phyloP scores from a whole-genome alignment of 2,888 invertebrate genomes.

The Gortyna flavago region DNA sequence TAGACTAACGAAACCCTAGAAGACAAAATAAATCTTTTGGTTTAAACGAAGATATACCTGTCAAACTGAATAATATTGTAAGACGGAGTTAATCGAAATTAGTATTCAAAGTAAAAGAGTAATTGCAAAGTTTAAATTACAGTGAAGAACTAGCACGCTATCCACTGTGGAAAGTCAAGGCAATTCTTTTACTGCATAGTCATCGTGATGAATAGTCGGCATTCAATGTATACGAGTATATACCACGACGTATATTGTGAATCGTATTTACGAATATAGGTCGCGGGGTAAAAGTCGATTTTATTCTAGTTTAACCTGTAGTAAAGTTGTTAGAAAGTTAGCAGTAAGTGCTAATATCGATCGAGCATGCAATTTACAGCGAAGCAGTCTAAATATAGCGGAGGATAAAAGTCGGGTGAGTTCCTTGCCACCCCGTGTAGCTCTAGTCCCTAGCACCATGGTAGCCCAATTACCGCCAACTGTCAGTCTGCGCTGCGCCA shows the following conservation, averaged over 20 bases:
- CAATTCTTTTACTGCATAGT: slow-evolving; percentile 35
- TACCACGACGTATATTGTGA: slow-evolving; percentile 15
- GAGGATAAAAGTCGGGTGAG: slow-evolving; percentile 62
- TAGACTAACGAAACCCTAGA: slow-evolving; percentile 52
- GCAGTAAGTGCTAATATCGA: slow-evolving; percentile 69
- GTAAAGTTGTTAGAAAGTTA: slow-evolving; percentile 45
- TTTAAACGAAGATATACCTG: slow-evolving; percentile 9
- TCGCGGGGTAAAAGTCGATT: slow-evolving; percentile 18
- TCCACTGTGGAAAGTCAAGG: slow-evolving; percentile 38
- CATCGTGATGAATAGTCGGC: slow-evolving; percentile 45
- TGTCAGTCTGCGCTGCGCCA: slow-evolving; percentile 15
- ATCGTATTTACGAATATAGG: slow-evolving; percentile 42
- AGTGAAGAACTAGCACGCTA: slow-evolving; percentile 30
- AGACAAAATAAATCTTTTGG: slow-evolving; percentile 37
- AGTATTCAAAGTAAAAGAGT: slow-evolving; percentile 35
- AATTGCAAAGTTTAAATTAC: slow-evolving; percentile 34
- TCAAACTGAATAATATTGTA: slow-evolving; percentile 16
- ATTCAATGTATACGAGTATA: slow-evolving; percentile 23
- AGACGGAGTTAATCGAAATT: slow-evolving; percentile 33
- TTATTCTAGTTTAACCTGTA: slow-evolving; percentile 32
- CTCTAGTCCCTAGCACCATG: slow-evolving; percentile 24
- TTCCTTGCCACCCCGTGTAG: slow-evolving; percentile 46
- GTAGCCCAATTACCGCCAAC: slow-evolving; percentile 51
- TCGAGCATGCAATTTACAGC: slow-evolving; percentile 65
- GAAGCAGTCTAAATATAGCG: slow-evolving; percentile 74